Percentiles rank a stretch among this genome's conserved stretches.
Evolutionary conservation across 2,113 vertebrate species (phyloP).

Genomic region (Vulpes ferrilata): DNA sequence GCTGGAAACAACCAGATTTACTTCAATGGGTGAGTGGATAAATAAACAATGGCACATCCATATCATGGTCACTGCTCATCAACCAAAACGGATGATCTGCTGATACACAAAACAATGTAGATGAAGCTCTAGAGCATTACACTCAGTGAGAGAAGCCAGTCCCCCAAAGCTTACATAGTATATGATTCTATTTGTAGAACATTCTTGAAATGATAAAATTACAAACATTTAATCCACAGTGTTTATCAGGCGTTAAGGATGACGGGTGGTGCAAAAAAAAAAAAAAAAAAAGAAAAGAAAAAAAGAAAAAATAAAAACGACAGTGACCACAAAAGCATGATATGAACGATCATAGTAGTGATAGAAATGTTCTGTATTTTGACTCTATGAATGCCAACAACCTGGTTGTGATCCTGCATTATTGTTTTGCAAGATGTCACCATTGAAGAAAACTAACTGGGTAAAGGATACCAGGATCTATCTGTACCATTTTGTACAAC

Average conservation of each 20-base stretch:
- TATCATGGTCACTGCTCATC: neutral
- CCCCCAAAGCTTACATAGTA: neutral
- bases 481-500: neutral
- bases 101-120: neutral
- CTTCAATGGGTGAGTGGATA: neutral
- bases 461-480: neutral
- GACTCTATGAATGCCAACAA: neutral
- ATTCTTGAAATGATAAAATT: neutral
- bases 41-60: neutral
- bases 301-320: neutral
- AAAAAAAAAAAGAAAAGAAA: neutral
- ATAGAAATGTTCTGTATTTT: neutral
- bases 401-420: neutral
- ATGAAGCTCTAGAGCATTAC: neutral
- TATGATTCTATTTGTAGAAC: neutral
- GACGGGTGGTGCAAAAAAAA: neutral
- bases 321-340: neutral
- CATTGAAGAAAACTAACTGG: neutral
- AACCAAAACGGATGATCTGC: neutral
- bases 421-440: neutral
- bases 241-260: neutral
- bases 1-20: neutral
- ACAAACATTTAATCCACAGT: neutral
- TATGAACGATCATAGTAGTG: neutral
- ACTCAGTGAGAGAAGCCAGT: neutral